phyloP scores from a whole-genome alignment of 2,888 invertebrate species.

The Synanthedon formicaeformis region DNA sequence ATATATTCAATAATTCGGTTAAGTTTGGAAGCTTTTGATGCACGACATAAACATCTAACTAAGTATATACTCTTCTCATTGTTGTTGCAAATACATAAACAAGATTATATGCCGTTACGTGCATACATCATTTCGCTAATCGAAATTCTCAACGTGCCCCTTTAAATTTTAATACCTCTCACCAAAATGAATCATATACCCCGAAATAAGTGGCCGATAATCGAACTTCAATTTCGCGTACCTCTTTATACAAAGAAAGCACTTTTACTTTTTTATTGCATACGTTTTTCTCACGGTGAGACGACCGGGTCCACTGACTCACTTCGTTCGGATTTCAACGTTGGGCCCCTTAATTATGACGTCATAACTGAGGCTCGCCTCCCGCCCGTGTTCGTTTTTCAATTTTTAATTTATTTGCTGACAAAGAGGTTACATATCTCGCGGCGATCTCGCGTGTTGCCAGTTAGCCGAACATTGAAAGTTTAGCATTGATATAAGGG shows the following conservation, averaged over 20 bases:
- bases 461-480: conserved; percentile 13
- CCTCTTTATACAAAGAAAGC: conserved; percentile 55
- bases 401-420: conserved; percentile 45
- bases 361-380: conserved; percentile 39
- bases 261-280: conserved; percentile 62
- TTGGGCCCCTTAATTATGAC: conserved; percentile 57
- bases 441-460: conserved; percentile 28
- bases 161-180: conserved; percentile 50
- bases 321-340: conserved; percentile 34
- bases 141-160: conserved; percentile 50
- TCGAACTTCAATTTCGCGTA: conserved; percentile 49
- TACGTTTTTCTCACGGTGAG: conserved; percentile 45
- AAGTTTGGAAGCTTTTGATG: conserved; percentile 12
- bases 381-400: conserved; percentile 31
- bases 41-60: neutral
- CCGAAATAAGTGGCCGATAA: conserved; percentile 49
- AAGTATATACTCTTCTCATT: neutral
- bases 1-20: conserved; percentile 9
- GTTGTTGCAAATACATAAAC: neutral
- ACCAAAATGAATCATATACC: conserved; percentile 52
- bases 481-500: conserved; percentile 5
- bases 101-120: conserved; percentile 27
- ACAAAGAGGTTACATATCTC: conserved; percentile 38
- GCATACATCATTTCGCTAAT: conserved; percentile 50
- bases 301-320: conserved; percentile 56